Evolutionary conservation across 2,888 invertebrate species (phyloP), one percentile per base, ranked within the genome.

Genomic region (Luperina nickerlii): DNA sequence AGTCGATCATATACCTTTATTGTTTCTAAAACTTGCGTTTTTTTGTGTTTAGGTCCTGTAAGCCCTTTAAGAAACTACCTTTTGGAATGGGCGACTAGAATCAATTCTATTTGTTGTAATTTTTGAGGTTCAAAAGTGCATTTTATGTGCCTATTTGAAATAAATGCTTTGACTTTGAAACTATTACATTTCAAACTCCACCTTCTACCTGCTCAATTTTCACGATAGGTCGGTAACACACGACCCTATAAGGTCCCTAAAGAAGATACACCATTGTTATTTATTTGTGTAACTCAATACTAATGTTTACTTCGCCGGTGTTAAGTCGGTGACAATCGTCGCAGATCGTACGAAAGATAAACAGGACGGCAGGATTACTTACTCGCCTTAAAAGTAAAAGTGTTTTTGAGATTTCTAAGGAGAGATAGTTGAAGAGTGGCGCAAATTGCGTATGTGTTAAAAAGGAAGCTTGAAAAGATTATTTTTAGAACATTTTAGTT

Each of bases 301-400:
- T 78, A n/a, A 78, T 84, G 84, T 84, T 84, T 84, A 74, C 87
- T 51, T 24, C 8, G 18, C 13, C 87, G 74, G 87, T 83, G 87
- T 83, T 78, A 84, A 78, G 87, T 72, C 32, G 68, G 74, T 66
- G 84, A 84, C 87, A 87, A 84, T 87, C 54, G 70, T 42, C 51
- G 54, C 73, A 57, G 83, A 87, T 87, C 67, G 73, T 66, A 69
- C 13, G 71, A 78, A 68, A 83, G 87, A 78, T 86, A 73, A 73
- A n/a, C 13, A 3, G 38, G 48, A 45, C 15, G 20, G 63, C 42
- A 32, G 78, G 45, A 79, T 65, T 78, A 76, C 27, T 48, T 71
- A 76, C n/a, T 48, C 67, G 15, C 63, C 63, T 63, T 60, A 15
- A 77, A 83, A 84, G 87, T 78, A 84, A 83, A 74, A 84, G 84